These are phyloP conservation scores for Plodia interpunctella DNA, from an alignment of 1,140 invertebrate genomes.

Conservation along the genomic window DNA sequence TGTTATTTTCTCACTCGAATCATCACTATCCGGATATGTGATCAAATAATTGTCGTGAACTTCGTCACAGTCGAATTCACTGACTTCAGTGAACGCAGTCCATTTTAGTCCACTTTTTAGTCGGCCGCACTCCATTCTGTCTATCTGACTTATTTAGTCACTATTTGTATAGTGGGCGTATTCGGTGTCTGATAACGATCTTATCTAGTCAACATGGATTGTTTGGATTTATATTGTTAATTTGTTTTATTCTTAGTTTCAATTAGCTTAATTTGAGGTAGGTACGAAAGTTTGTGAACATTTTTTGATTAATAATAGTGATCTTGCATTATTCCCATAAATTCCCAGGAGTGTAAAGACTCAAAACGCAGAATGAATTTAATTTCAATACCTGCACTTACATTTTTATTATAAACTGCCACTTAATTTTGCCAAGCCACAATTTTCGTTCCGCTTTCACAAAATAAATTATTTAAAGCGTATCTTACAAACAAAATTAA, in stretches of 20 bases:
- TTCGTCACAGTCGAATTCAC: conserved; percentile 32
- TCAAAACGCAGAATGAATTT: too few species aligned
- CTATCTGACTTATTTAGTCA: conserved; percentile 3
- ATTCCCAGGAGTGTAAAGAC: too few species aligned
- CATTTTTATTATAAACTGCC: too few species aligned
- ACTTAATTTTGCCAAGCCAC: too few species aligned
- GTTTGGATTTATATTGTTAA: not conserved
- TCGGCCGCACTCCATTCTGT: conserved; percentile 53
- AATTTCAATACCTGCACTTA: too few species aligned
- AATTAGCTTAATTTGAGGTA: too few species aligned
- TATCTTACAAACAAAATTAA: not conserved
- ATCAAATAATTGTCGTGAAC: conserved; percentile 47
- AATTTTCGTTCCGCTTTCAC: too few species aligned
- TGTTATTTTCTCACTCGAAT: not conserved
- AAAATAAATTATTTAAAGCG: not conserved
- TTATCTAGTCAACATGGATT: not conserved
- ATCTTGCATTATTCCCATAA: too few species aligned
- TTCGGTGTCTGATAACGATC: conserved; percentile 37
- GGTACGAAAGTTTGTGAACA: too few species aligned
- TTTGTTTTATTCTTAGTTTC: too few species aligned
- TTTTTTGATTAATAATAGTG: too few species aligned
- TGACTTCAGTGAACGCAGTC: conserved; percentile 34
- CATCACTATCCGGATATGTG: conserved; percentile 37
- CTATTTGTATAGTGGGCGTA: conserved; percentile 43
- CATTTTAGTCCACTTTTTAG: conserved; percentile 44